phyloP scores from a whole-genome alignment of 2,888 invertebrate species.

The Altica lythri region DNA sequence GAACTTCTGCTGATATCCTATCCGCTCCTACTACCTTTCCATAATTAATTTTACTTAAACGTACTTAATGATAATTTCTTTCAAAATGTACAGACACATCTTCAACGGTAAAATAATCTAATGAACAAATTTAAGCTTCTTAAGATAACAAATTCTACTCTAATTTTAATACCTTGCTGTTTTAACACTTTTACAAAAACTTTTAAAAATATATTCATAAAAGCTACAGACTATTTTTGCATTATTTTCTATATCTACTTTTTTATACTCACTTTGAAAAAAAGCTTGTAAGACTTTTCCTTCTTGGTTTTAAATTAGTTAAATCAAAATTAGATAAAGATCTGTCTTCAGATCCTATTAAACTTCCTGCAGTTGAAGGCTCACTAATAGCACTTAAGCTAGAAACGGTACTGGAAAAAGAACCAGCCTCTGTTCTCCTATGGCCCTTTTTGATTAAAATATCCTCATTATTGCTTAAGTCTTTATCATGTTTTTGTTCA shows the following conservation, averaged over 20 bases:
- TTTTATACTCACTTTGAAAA: conserved; percentile 63
- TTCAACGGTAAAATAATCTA: no score
- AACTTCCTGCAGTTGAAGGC: conserved; percentile 67
- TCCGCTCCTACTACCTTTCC: no score
- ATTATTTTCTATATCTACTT: not conserved
- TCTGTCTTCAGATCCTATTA: conserved; percentile 53
- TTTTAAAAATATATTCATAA: no score
- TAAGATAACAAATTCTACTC: no score
- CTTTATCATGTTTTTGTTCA: conserved; percentile 16
- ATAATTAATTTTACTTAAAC: no score
- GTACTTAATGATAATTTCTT: no score
- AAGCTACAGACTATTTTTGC: no score
- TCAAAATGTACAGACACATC: no score
- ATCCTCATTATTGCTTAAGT: conserved; percentile 28
- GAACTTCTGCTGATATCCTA: no score
- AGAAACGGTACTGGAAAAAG: conserved; percentile 72
- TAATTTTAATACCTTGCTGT: no score
- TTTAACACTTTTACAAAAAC: no score
- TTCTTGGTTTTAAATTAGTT: conserved; percentile 60
- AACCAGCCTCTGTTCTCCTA: conserved; percentile 64
- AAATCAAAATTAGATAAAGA: conserved; percentile 46
- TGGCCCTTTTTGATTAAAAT: conserved; percentile 52
- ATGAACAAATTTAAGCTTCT: no score
- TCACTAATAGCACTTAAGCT: conserved; percentile 74
- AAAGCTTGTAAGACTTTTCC: conserved; percentile 66